Conservation (phyloP, 1,140 invertebrate genomes). For the Trissolcus basalis region DNA sequence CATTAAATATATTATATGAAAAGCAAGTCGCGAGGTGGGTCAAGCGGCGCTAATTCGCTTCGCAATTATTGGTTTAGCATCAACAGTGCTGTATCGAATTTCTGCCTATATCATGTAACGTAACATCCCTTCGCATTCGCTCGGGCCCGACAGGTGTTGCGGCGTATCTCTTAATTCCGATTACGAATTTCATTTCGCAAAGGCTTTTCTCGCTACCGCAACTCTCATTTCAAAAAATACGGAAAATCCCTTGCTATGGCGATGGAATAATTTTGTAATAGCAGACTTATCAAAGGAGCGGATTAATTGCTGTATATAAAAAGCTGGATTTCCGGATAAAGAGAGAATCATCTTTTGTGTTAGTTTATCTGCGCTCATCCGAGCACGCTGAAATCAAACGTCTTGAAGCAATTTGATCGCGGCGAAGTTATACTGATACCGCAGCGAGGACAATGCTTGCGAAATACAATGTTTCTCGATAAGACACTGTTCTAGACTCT, state of each 20-base stretch:
- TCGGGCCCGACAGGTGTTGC: constrained; percentile 34
- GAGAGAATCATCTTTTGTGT: too few relatives aligned
- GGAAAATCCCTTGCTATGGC: too few relatives aligned
- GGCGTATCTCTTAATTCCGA: constrained; percentile 31
- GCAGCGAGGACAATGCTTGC: constrained; percentile 53
- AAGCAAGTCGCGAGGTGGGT: constrained; percentile 15
- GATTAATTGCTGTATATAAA: too few relatives aligned
- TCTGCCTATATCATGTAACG: constrained; percentile 32
- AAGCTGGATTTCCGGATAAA: too few relatives aligned
- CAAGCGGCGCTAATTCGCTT: constrained; percentile 26
- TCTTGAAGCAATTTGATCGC: too few relatives aligned
- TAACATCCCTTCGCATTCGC: constrained; percentile 15
- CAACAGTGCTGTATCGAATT: constrained; percentile 35
- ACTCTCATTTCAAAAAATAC: background rate
- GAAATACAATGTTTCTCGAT: constrained; percentile 72
- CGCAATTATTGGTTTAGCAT: constrained; percentile 47
- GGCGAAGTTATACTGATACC: background rate
- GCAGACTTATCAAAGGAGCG: too few relatives aligned
- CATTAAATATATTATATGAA: constrained; percentile 4
- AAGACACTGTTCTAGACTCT: constrained; percentile 71
- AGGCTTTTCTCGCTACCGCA: background rate
- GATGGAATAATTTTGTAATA: too few relatives aligned
- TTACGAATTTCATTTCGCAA: constrained; percentile 20
- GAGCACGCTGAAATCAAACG: too few relatives aligned
- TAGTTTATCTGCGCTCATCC: too few relatives aligned